Base-by-base conservation (phyloP, 2,888 invertebrate species). In the Dicyrtoma fusca region DNA sequence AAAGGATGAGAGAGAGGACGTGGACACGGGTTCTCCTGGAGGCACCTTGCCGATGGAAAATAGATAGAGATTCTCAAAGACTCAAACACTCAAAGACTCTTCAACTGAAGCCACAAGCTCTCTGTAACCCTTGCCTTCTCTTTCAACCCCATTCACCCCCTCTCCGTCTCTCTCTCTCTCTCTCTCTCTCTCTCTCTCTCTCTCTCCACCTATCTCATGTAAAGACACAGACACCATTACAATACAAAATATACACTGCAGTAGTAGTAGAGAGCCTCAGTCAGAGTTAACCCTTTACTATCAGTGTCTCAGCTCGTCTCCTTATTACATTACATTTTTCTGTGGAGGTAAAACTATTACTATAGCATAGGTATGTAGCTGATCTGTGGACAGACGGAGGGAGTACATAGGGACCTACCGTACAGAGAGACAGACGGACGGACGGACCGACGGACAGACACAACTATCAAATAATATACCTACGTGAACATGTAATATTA, bases 21-120 rank as follows among this genome's bases (percentile, higher is more conserved):
- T 70, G 70, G 70, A 70, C 71, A 71, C 71, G 71, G 71, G 71
- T 62, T 62, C 62, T 71, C 70, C 71, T 71, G 71, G 71, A 71
- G 71, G 71, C 71, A 71, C 71, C 71, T 71, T 71, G 63, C 71
- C 63, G 34, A 63, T 63, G 63, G 71, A 53, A 63, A 59, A 57
- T 13, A 69, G 34, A 66, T 42, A 55, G 25, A 64, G 19, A n/a
- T 19, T 34, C 13, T 26, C 17, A 61, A 17, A 49, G n/a, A 49
- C 47, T 25, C 49, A 59, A 1, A 26, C 21, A 11, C 53, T 53
- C 49, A n/a, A 4, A n/a, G n/a, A n/a, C 49, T 4, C 49, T 49
- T 3, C 17, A 8, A 34, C 8, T 34, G 34, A 34, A 14, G 14
- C 49, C 17, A 14, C 3, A 1, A 11, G 21, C 19, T 53, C 53